phyloP scores from a whole-genome alignment of 2,797 vertebrate genomes.

The Poeciliopsis presidionis region DNA sequence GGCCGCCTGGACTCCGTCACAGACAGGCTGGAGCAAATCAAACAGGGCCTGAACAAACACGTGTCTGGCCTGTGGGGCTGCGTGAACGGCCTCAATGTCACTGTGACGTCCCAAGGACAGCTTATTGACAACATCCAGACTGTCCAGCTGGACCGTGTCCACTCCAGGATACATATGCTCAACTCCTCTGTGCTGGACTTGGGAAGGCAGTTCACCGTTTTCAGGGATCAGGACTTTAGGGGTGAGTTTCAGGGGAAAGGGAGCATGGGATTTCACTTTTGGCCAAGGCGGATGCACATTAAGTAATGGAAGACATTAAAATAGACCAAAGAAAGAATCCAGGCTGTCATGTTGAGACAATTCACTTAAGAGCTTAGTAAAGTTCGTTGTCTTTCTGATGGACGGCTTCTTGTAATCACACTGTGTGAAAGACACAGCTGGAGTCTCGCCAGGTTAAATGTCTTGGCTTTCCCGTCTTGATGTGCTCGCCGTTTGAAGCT shows the following conservation, averaged over 20 bases:
- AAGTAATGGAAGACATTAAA: conserved; percentile 40
- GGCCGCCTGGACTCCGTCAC: conserved; percentile 85
- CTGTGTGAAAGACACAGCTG: conserved; percentile 24
- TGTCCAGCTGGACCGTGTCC: conserved; percentile 80
- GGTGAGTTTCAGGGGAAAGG: conserved; percentile 55
- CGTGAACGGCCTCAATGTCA: conserved; percentile 87
- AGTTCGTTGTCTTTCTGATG: conserved; percentile 45
- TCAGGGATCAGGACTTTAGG: conserved; percentile 77
- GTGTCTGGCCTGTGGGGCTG: conserved; percentile 88
- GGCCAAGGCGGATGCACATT: conserved; percentile 21
- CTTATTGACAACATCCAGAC: conserved; percentile 83
- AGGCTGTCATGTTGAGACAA: conserved; percentile 31
- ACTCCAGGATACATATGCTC: conserved; percentile 77
- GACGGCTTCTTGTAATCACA: conserved; percentile 48
- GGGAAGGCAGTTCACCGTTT: conserved; percentile 77
- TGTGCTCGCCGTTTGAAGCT: conserved; percentile 21
- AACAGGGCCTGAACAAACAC: conserved; percentile 86
- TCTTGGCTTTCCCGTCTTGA: conserved; percentile 19
- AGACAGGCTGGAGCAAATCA: conserved; percentile 83
- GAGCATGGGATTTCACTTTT: conserved; percentile 46
- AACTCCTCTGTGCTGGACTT: conserved; percentile 86
- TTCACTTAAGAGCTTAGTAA: conserved; percentile 40
- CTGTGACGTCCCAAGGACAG: conserved; percentile 77
- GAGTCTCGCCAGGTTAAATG: conserved; percentile 23
- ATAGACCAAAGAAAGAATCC: conserved; percentile 58